These are phyloP conservation scores for Stegodyphus dumicola DNA, from an alignment of 1,140 invertebrate genomes.

Conservation along the genomic window DNA sequence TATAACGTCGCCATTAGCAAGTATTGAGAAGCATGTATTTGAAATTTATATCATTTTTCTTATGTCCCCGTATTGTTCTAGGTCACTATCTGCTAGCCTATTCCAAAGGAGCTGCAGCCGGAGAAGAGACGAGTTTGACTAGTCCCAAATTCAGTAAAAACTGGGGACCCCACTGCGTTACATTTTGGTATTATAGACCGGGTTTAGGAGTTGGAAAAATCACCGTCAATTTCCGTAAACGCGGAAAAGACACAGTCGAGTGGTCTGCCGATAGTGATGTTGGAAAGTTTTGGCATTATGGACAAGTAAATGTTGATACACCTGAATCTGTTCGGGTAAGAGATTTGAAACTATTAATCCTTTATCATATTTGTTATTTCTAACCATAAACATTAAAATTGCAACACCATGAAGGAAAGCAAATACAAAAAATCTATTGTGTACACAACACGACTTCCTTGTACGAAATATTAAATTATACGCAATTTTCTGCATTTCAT, in stretches of 20 bases:
- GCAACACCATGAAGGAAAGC: too few relatives aligned
- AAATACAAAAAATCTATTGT: too few relatives aligned
- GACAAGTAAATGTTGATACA: conserved; percentile 23
- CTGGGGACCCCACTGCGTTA: conserved; percentile 46
- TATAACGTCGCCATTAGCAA: too few relatives aligned
- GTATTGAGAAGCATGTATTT: too few relatives aligned
- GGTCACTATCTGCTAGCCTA: conserved; percentile 50
- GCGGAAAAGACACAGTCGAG: background rate
- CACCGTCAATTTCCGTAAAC: conserved; percentile 11
- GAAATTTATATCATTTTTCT: too few relatives aligned
- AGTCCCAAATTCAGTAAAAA: background rate
- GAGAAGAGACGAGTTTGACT: conserved; percentile 22
- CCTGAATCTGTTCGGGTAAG: too few relatives aligned
- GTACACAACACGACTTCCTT: too few relatives aligned
- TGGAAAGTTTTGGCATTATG: conserved; percentile 50
- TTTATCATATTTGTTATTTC: too few relatives aligned
- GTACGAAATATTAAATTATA: too few relatives aligned
- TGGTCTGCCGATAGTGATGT: conserved; percentile 24
- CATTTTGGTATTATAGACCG: conserved; percentile 53
- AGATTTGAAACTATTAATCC: too few relatives aligned
- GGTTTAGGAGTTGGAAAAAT: conserved; percentile 27
- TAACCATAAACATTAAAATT: too few relatives aligned
- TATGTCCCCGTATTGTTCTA: background rate
- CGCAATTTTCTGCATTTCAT: too few relatives aligned
- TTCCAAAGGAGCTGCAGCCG: background rate